Conservation (phyloP, 2,113 vertebrate genomes). For the Sander vitreus region DNA sequence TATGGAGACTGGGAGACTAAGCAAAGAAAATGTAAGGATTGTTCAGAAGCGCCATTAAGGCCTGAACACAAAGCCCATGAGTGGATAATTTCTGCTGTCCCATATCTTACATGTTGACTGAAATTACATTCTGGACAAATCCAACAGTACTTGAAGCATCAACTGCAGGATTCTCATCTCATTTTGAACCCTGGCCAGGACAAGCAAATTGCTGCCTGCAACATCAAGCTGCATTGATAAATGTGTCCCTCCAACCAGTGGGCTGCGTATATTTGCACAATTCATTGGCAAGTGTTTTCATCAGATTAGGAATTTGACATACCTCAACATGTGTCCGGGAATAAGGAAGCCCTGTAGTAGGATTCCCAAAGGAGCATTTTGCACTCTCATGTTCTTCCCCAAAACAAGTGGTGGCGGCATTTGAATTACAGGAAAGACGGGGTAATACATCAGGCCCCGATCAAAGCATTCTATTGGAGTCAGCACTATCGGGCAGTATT, state of each 20-base stretch:
- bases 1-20: slow-evolving; percentile 31
- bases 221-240: slow-evolving; percentile 60
- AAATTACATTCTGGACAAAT: slow-evolving; percentile 40
- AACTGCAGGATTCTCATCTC: slow-evolving; percentile 57
- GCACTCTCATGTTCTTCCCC: slow-evolving; percentile 53
- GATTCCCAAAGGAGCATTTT: slow-evolving; percentile 66
- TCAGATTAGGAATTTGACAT: slow-evolving; percentile 52
- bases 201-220: slow-evolving; percentile 53
- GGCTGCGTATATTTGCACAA: slow-evolving; percentile 55
- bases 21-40: slow-evolving; percentile 40
- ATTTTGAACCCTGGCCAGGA: slow-evolving; percentile 65
- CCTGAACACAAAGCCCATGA: slow-evolving; percentile 35
- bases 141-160: slow-evolving; percentile 53
- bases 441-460: slow-evolving; percentile 80
- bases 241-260: slow-evolving; percentile 44
- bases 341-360: slow-evolving; percentile 41
- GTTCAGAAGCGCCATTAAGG: slow-evolving; percentile 49
- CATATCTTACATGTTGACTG: slow-evolving; percentile 48
- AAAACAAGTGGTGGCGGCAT: slow-evolving; percentile 74
- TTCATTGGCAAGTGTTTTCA: slow-evolving; percentile 46
- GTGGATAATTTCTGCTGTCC: slow-evolving; percentile 46
- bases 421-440: slow-evolving; percentile 81
- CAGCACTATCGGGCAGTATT: slow-evolving; percentile 80
- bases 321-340: slow-evolving; percentile 54
- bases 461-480: slow-evolving; percentile 78